phyloP scores from a whole-genome alignment of 2,888 invertebrate genomes.

The Penaeus monodon region DNA sequence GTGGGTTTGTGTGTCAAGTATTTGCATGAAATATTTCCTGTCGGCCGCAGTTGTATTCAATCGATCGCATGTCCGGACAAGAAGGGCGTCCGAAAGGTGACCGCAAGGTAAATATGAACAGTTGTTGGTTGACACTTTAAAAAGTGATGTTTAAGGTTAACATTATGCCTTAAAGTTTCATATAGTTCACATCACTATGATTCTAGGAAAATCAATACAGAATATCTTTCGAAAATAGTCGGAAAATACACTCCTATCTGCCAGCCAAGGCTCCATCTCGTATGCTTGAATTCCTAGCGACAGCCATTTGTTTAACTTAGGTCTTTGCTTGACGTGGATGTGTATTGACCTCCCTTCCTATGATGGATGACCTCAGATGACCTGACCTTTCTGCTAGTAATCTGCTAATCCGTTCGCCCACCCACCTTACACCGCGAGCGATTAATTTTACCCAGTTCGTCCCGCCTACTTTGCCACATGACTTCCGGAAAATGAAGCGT shows the following conservation, averaged over 20 bases:
- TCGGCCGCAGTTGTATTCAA: conserved; percentile 23
- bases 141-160: too few relatives aligned
- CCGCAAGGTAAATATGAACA: not conserved
- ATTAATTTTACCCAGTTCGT: conserved; percentile 20
- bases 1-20: conserved; percentile 55
- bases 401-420: conserved; percentile 39
- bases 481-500: not conserved
- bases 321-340: conserved; percentile 20
- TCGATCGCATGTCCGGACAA: not conserved
- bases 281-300: not conserved
- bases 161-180: too few relatives aligned
- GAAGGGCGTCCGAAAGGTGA: not conserved
- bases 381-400: conserved; percentile 46
- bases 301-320: conserved; percentile 44
- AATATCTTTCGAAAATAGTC: too few relatives aligned
- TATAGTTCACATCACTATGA: too few relatives aligned
- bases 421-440: conserved; percentile 17
- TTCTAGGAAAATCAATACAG: too few relatives aligned
- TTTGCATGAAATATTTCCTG: conserved; percentile 55
- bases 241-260: too few relatives aligned
- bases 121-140: too few relatives aligned
- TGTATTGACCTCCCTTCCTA: conserved; percentile 42
- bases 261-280: not conserved
- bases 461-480: conserved; percentile 10
- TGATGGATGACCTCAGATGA: conserved; percentile 49